phyloP scores from a whole-genome alignment of 2,113 vertebrate species.

The Cervus canadensis region DNA sequence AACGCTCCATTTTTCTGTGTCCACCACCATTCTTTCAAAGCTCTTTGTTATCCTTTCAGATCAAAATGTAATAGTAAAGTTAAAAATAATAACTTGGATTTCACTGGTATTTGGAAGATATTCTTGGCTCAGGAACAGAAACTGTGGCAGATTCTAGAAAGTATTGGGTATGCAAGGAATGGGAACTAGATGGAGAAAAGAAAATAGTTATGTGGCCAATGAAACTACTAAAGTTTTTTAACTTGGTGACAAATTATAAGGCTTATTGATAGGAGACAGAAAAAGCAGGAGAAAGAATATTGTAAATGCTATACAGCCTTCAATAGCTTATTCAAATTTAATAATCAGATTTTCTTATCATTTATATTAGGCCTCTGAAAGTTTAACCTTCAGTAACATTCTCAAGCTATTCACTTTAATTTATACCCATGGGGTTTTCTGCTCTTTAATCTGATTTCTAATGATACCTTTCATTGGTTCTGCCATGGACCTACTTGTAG shows the following conservation, averaged over 20 bases:
- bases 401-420: background rate
- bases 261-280: background rate
- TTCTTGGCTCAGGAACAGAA: background rate
- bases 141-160: background rate
- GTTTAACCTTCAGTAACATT: background rate
- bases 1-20: background rate
- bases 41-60: background rate
- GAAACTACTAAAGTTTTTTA: background rate
- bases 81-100: background rate
- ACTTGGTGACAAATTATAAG: background rate
- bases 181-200: background rate
- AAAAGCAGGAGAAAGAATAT: background rate
- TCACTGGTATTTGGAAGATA: background rate
- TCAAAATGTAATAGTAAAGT: background rate
- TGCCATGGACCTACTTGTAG: background rate
- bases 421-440: background rate
- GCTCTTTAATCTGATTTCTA: constrained; percentile 9
- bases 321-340: background rate
- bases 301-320: background rate
- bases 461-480: background rate
- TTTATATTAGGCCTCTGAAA: background rate
- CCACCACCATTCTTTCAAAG: background rate
- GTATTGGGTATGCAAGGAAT: background rate
- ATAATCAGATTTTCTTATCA: background rate
- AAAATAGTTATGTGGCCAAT: background rate